Evolutionary conservation across 2,888 invertebrate genomes (phyloP).

Genomic region (Andrena dorsata): DNA sequence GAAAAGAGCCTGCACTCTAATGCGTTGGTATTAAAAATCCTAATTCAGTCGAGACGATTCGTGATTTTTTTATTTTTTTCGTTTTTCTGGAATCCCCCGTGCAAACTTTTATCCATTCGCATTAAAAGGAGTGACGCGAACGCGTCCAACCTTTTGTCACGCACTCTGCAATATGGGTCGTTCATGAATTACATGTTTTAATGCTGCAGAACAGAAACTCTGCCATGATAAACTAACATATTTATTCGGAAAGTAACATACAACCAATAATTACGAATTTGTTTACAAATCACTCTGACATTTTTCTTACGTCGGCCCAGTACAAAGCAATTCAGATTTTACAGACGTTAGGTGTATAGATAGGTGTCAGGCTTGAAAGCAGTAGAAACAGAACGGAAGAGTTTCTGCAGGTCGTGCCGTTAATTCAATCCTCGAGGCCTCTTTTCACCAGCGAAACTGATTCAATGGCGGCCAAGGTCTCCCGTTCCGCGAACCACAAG

Average conservation of each 20-base stretch:
- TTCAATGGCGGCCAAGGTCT: background rate
- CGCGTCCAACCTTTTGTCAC: slow-evolving; percentile 76
- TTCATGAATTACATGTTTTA: slow-evolving; percentile 70
- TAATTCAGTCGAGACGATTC: slow-evolving; percentile 7
- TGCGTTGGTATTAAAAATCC: slow-evolving; percentile 5
- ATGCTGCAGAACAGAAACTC: slow-evolving; percentile 8
- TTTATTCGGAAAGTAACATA: slow-evolving; percentile 5
- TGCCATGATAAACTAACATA: background rate
- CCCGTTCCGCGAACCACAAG: background rate
- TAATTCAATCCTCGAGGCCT: too few relatives aligned
- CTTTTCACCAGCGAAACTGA: background rate
- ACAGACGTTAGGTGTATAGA: too few relatives aligned
- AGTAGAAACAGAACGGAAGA: too few relatives aligned
- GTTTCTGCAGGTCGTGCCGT: too few relatives aligned
- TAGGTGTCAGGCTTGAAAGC: too few relatives aligned
- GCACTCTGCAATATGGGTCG: slow-evolving; percentile 60
- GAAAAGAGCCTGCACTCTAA: slow-evolving; percentile 15
- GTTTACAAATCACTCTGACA: background rate
- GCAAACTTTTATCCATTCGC: slow-evolving; percentile 40
- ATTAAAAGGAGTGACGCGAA: slow-evolving; percentile 65
- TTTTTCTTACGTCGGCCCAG: background rate
- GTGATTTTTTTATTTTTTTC: slow-evolving; percentile 4
- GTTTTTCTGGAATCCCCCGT: slow-evolving; percentile 5
- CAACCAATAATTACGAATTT: background rate
- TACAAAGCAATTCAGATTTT: too few relatives aligned